These are phyloP conservation scores for Pecten maximus DNA, from an alignment of 2,888 invertebrate genomes.

Conservation along the genomic window DNA sequence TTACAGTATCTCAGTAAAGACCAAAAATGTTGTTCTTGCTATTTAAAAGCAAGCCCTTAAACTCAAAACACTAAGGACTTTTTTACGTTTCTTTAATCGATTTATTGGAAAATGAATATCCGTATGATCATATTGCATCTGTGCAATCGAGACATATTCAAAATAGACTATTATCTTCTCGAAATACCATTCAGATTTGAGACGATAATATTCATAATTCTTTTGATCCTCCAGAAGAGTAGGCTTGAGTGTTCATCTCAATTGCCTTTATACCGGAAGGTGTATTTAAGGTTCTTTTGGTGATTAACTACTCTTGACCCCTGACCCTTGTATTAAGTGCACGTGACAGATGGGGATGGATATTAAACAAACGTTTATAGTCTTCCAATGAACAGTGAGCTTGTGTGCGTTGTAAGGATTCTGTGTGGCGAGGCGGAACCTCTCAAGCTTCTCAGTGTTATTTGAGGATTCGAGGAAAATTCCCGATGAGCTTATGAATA, in stretches of 20 bases:
- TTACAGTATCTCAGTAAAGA: neutral
- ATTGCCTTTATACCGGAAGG: constrained; percentile 4
- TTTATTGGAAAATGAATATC: neutral
- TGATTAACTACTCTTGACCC: constrained; percentile 27
- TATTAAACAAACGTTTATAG: constrained; percentile 24
- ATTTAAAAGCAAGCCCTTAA: neutral
- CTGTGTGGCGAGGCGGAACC: neutral
- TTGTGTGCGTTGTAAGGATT: neutral
- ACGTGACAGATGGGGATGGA: constrained; percentile 9
- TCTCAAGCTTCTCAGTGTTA: neutral
- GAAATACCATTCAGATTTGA: neutral
- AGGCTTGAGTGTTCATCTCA: neutral
- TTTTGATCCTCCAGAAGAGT: neutral
- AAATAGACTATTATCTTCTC: neutral
- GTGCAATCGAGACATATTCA: neutral
- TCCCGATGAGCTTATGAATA: neutral
- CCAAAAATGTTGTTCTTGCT: no score
- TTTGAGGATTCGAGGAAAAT: no score
- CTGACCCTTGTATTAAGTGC: constrained; percentile 10
- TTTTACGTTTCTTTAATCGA: neutral
- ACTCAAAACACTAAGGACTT: neutral
- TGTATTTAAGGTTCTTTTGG: constrained; percentile 13
- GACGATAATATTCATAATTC: constrained; percentile 27
- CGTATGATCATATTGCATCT: constrained; percentile 27
- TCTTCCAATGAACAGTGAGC: constrained; percentile 11